Evolutionary conservation across 64 coral and sea anemone genomes (phyloP), one percentile per base, ranked within the genome.

Genomic region (Pocillopora verrucosa): DNA sequence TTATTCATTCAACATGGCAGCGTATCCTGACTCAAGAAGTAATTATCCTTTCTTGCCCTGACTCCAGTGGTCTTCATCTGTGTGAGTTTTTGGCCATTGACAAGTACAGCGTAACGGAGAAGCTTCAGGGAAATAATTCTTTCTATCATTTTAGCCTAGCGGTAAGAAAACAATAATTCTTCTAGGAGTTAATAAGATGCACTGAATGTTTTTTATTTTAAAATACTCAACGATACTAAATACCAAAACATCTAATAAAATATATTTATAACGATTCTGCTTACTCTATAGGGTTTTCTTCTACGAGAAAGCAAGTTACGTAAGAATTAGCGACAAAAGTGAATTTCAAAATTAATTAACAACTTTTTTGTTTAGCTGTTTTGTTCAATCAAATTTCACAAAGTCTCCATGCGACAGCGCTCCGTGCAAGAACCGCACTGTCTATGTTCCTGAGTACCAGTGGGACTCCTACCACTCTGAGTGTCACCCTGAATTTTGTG

Each of bases 381-480:
- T 36, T 35, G 61, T 61, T 45, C 35, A 7, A 51, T 51, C 3
- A 51, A 51, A 51, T 51, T 51, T 51, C 7, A 51, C 41, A 51
- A 45, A 91, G 81, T 77, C 72, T 30, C 16, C 73, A 2, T 86
- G 89, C 51, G 20, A 58, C 3, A 36, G 75, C 9, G 36, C 17
- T 69, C 68, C 36, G 3, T 91, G 89, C 80, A 34, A 78, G 20
- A 91, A 78, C 38, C n/a, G 36, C 1, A 59, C 68, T 16, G 60
- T n/a, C 37, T 91, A 80, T 68, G 38, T 91, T 58, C 73, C 89
- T 61, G 88, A 79, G 0, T 68, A 64, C n/a, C 19, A 80, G 3
- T 9, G 16, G 15, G 56, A 89, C 37, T 68, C 74, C 1, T 89
- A 79, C 58, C 61, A 20, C 19, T 89, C 76, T 69, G 2, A 26